These are phyloP conservation scores for Syndactyla subalaris DNA, from an alignment of 2,797 vertebrate genomes.

Conservation along the genomic window DNA sequence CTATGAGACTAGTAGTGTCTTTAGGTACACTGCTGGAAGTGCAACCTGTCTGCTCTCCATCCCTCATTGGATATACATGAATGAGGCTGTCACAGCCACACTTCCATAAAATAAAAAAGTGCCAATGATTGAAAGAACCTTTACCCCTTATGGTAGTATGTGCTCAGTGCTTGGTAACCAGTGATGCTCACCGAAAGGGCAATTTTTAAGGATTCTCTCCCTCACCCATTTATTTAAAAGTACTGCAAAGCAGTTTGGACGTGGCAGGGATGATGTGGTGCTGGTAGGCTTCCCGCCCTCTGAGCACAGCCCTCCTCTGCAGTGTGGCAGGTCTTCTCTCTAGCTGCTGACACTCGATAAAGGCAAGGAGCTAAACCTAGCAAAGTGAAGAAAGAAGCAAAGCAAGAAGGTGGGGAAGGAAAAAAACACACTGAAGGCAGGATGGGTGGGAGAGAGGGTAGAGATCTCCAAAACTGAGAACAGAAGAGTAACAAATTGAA, in stretches of 20 bases:
- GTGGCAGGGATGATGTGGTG: not conserved
- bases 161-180: not conserved
- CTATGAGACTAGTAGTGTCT: not conserved
- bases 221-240: not conserved
- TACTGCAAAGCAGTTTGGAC: not conserved
- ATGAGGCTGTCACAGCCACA: not conserved
- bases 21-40: not conserved
- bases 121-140: not conserved
- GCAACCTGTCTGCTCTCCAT: not conserved
- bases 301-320: not conserved
- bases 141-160: not conserved
- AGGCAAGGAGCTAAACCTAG: not conserved
- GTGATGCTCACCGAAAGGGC: not conserved
- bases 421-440: not conserved
- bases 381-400: not conserved
- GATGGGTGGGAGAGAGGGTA: not conserved
- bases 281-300: not conserved
- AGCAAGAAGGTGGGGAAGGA: not conserved
- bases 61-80: not conserved
- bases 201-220: not conserved
- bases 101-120: not conserved
- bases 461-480: not conserved
- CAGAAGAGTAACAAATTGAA: not conserved
- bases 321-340: rapidly evolving
- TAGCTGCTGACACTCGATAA: not conserved